A percentile compares a stretch with the other conserved stretches of the same genome.
phyloP scores from a whole-genome alignment of 2,888 invertebrate genomes.

The Zygogramma bicolorata region DNA sequence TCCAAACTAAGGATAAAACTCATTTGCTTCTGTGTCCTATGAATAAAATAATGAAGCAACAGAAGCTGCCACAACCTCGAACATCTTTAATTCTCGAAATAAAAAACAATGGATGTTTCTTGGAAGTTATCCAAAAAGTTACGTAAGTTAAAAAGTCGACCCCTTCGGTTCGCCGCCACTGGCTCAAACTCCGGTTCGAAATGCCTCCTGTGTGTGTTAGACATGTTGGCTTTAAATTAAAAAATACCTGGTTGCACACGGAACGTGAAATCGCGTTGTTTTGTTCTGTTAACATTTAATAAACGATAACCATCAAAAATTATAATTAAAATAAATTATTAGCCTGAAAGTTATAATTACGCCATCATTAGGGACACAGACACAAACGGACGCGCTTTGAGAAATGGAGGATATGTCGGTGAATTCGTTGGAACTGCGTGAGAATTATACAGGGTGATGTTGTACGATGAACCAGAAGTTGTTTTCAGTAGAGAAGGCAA shows the following conservation, averaged over 20 bases:
- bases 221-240: conserved; percentile 31
- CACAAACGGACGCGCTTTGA: conserved; percentile 4
- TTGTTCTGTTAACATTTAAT: conserved; percentile 35
- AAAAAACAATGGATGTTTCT: too few relatives aligned
- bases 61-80: too few relatives aligned
- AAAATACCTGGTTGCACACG: conserved; percentile 33
- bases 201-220: conserved; percentile 31
- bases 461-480: too few relatives aligned
- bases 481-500: too few relatives aligned
- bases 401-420: neutral
- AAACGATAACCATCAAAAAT: conserved; percentile 36
- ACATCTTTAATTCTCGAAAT: too few relatives aligned
- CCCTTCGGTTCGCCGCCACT: neutral
- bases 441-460: neutral
- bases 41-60: too few relatives aligned
- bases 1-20: too few relatives aligned
- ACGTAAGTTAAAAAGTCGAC: neutral
- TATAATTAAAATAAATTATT: conserved; percentile 39
- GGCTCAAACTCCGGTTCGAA: conserved; percentile 11
- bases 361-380: conserved; percentile 18
- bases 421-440: neutral
- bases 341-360: conserved; percentile 24
- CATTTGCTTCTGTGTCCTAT: too few relatives aligned
- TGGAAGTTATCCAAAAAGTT: too few relatives aligned
- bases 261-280: conserved; percentile 36